These are phyloP conservation scores for Drosophila diplacantha DNA, from an alignment of 2,888 invertebrate species.

Conservation along the genomic window DNA sequence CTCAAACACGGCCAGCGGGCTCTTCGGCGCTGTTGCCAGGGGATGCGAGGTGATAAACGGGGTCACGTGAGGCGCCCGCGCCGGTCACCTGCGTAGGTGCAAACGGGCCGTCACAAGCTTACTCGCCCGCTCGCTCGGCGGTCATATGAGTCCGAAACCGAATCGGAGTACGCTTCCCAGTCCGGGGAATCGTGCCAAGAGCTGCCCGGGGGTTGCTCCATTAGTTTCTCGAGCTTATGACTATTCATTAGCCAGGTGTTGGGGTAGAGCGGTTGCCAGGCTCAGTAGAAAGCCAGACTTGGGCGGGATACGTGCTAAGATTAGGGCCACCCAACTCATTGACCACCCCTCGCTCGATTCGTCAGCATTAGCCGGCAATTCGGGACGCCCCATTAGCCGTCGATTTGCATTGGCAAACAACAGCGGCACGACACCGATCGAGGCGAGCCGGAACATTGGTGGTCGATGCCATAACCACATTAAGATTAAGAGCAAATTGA, in stretches of 20 bases:
- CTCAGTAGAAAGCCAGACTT: neutral
- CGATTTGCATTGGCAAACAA: constrained; percentile 28
- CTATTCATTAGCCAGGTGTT: too few species aligned
- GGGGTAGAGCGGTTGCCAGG: too few species aligned
- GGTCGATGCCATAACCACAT: constrained; percentile 25
- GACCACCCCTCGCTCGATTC: constrained; percentile 18
- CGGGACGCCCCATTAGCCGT: constrained; percentile 34
- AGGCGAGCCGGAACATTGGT: constrained; percentile 2
- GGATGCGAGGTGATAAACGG: constrained; percentile 25
- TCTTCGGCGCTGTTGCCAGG: constrained; percentile 31
- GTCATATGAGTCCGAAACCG: constrained; percentile 27
- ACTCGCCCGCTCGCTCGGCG: constrained; percentile 2
- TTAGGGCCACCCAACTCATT: neutral
- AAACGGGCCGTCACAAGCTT: constrained; percentile 53
- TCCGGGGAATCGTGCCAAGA: constrained; percentile 23
- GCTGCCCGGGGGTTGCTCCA: constrained; percentile 8
- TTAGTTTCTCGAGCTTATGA: neutral
- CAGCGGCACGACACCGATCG: constrained; percentile 20
- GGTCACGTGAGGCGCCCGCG: constrained; percentile 57
- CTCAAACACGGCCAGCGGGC: constrained; percentile 4
- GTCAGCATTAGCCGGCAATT: constrained; percentile 15
- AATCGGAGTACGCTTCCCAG: constrained; percentile 1
- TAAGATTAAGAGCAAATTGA: constrained; percentile 33
- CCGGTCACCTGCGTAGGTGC: constrained; percentile 61
- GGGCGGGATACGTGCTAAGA: too few species aligned